Conservation (phyloP, 2,113 vertebrate genomes). For the Heterotilapia buettikoferi region DNA sequence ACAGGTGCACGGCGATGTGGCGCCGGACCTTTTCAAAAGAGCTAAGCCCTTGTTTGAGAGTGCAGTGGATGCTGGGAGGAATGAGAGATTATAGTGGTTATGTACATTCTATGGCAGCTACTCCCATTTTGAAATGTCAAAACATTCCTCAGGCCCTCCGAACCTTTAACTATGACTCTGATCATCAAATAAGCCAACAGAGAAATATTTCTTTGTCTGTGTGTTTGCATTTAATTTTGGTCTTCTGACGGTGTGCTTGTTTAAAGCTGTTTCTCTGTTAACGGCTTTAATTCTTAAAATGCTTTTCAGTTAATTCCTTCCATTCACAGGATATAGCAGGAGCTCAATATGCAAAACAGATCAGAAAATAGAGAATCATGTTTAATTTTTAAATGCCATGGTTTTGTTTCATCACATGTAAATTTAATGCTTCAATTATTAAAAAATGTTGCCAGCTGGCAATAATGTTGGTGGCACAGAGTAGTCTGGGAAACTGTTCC, state of each 20-base stretch:
- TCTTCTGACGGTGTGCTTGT: background rate
- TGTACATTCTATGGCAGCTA: background rate
- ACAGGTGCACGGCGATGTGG: rapidly evolving
- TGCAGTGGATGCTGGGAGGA: background rate
- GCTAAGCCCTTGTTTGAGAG: rapidly evolving
- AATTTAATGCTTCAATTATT: background rate
- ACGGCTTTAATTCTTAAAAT: background rate
- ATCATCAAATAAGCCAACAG: background rate
- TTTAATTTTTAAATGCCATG: background rate
- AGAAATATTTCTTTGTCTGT: background rate
- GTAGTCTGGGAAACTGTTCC: background rate
- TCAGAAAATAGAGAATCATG: background rate
- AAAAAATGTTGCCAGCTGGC: background rate
- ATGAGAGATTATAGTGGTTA: rapidly evolving
- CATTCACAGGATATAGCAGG: background rate
- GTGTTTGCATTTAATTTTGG: background rate
- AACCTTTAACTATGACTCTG: background rate
- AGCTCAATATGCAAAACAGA: background rate
- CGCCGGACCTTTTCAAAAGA: rapidly evolving
- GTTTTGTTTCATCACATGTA: background rate
- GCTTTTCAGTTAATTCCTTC: background rate
- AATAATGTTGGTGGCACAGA: background rate
- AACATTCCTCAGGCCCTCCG: background rate
- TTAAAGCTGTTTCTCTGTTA: background rate
- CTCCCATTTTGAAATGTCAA: background rate